Percentiles rank a stretch among this genome's conserved stretches.
Evolutionary conservation across 2,113 vertebrate genomes (phyloP).

Genomic region (Melierax canorus): DNA sequence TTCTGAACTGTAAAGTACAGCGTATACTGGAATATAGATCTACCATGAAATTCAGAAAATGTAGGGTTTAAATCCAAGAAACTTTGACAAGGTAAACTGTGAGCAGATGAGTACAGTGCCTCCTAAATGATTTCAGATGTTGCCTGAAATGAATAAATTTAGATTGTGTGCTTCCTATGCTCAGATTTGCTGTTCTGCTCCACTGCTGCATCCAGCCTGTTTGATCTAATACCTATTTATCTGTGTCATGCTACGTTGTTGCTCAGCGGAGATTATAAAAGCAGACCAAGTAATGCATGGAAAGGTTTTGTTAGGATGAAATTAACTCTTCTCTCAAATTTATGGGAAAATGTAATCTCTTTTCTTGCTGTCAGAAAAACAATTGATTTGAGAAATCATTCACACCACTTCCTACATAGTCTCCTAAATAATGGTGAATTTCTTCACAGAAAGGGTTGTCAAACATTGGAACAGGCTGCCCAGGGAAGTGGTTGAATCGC

Average conservation of each 20-base stretch:
- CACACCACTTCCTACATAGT: not conserved
- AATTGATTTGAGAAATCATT: not conserved
- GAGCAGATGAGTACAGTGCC: no score
- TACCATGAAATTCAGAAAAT: not conserved
- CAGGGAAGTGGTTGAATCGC: not conserved
- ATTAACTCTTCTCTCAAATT: not conserved
- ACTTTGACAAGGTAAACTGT: no score
- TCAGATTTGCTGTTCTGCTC: not conserved
- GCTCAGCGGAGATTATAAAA: not conserved
- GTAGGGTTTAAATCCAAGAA: not conserved
- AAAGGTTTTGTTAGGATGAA: not conserved
- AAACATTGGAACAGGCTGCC: not conserved
- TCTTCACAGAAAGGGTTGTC: not conserved
- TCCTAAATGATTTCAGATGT: not conserved
- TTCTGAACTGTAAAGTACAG: not conserved
- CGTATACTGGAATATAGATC: no score
- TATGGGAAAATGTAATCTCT: not conserved
- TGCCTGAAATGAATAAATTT: not conserved
- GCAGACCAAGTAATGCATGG: not conserved
- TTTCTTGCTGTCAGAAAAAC: not conserved
- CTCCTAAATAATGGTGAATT: not conserved
- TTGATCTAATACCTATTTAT: not conserved
- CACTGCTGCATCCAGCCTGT: not conserved
- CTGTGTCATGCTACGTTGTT: not conserved
- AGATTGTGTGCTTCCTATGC: not conserved